A percentile compares a stretch with the other conserved stretches of the same genome.
Evolutionary conservation across 2,113 vertebrate genomes (phyloP).

Genomic region (Phycodurus eques): DNA sequence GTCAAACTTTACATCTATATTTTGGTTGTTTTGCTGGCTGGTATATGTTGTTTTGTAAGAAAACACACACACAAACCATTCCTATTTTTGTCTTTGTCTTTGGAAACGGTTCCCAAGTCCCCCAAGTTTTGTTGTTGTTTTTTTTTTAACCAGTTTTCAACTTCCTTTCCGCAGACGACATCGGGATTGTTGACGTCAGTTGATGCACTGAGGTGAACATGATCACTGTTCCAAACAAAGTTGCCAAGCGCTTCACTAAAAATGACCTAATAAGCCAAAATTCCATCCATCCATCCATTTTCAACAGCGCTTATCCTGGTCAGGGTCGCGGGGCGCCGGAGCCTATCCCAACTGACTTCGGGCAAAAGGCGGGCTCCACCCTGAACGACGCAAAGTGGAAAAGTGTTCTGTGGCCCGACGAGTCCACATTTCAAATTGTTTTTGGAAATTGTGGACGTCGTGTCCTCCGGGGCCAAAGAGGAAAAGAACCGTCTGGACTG

Average conservation of each 20-base stretch:
- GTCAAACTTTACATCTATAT: slow-evolving; percentile 8
- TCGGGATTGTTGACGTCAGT: not conserved
- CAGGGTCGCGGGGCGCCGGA: no score
- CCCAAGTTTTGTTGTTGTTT: not conserved
- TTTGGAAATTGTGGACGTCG: no score
- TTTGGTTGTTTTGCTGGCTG: not conserved
- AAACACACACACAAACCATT: not conserved
- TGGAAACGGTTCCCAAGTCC: not conserved
- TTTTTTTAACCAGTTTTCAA: not conserved
- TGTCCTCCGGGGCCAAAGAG: no score
- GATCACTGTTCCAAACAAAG: not conserved
- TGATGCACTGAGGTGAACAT: not conserved
- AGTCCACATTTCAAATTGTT: no score
- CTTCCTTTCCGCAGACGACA: not conserved
- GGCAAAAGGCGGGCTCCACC: no score
- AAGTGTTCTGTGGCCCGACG: no score
- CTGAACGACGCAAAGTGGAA: no score
- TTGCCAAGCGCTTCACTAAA: not conserved
- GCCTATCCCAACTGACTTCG: no score
- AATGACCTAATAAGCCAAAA: no score
- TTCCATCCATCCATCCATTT: no score
- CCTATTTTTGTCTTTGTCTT: slow-evolving; percentile 9
- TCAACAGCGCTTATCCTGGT: no score
- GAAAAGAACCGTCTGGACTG: no score
- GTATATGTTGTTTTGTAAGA: slow-evolving; percentile 9